Evolutionary conservation across 2,888 invertebrate genomes (phyloP).

Genomic region (Eupeodes latifasciatus): DNA sequence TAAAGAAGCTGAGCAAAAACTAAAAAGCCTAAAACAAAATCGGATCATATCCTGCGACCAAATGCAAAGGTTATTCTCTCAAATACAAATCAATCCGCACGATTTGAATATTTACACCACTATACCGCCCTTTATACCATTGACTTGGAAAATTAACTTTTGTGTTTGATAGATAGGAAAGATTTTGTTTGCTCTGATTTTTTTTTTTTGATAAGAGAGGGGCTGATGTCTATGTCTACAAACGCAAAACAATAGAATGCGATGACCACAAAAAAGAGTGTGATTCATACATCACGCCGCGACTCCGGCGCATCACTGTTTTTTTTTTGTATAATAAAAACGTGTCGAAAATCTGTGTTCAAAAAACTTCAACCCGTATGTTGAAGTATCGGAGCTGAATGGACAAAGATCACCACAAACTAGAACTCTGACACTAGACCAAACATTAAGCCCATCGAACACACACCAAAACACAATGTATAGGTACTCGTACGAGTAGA

Average conservation of each 20-base stretch:
- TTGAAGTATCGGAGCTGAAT: no score
- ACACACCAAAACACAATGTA: neutral
- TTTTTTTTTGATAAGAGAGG: neutral
- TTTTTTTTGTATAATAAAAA: constrained; percentile 3
- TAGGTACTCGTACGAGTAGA: neutral
- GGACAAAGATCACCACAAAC: constrained; percentile 55
- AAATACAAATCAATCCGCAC: constrained; percentile 25
- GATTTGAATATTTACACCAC: constrained; percentile 27
- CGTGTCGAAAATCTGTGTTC: constrained; percentile 47
- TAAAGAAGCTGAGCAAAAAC: neutral
- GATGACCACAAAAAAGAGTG: constrained; percentile 1
- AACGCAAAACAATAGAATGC: neutral
- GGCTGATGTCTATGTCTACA: neutral
- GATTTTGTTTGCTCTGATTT: constrained; percentile 20
- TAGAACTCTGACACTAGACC: constrained; percentile 25
- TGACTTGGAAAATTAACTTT: constrained; percentile 32
- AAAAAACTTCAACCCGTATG: constrained; percentile 25
- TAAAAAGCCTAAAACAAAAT: constrained; percentile 31
- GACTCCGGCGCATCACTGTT: neutral
- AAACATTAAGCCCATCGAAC: neutral
- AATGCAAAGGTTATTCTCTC: no score
- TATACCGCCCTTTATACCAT: neutral
- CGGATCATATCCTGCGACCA: constrained; percentile 13
- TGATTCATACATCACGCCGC: neutral
- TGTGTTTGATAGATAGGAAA: constrained; percentile 40